Conservation (phyloP, 2,888 invertebrate species). For the Suillia variegata region DNA sequence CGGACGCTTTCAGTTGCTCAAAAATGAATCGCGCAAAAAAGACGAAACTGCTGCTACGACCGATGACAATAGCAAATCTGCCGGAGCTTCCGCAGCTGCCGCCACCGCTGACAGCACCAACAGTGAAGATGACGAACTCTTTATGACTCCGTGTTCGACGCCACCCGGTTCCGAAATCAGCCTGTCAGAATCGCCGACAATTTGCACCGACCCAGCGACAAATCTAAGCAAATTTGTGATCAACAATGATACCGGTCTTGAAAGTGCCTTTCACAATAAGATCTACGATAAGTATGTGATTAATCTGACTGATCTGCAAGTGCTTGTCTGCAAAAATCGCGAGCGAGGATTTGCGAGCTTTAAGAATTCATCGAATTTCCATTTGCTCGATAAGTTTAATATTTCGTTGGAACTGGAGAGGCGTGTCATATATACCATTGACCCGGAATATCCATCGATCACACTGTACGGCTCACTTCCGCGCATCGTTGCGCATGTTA, state of each 20-base stretch:
- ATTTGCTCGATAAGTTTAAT: slow-evolving; percentile 82
- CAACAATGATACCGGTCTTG: slow-evolving; percentile 67
- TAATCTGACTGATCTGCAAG: slow-evolving; percentile 82
- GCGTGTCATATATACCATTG: slow-evolving; percentile 78
- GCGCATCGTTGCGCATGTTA: slow-evolving; percentile 85
- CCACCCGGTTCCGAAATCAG: slow-evolving; percentile 79
- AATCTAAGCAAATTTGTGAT: slow-evolving; percentile 68
- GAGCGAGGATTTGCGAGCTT: slow-evolving; percentile 89
- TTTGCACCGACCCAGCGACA: slow-evolving; percentile 47
- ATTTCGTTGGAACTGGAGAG: slow-evolving; percentile 77
- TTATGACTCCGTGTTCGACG: slow-evolving; percentile 85
- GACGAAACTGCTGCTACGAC: background rate
- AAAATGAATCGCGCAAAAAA: slow-evolving; percentile 47
- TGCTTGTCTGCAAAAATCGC: slow-evolving; percentile 84
- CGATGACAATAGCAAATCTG: slow-evolving; percentile 7
- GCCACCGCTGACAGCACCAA: slow-evolving; percentile 31
- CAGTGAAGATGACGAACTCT: slow-evolving; percentile 68
- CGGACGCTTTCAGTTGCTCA: slow-evolving; percentile 71
- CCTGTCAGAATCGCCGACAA: slow-evolving; percentile 62
- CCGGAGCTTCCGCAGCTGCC: too few species aligned
- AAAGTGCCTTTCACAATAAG: slow-evolving; percentile 69
- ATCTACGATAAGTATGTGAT: slow-evolving; percentile 80
- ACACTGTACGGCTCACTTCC: slow-evolving; percentile 86
- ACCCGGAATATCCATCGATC: slow-evolving; percentile 85
- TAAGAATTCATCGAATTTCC: slow-evolving; percentile 81